These are phyloP conservation scores for Cynopterus sphinx DNA, from an alignment of 2,797 vertebrate species.

Conservation along the genomic window DNA sequence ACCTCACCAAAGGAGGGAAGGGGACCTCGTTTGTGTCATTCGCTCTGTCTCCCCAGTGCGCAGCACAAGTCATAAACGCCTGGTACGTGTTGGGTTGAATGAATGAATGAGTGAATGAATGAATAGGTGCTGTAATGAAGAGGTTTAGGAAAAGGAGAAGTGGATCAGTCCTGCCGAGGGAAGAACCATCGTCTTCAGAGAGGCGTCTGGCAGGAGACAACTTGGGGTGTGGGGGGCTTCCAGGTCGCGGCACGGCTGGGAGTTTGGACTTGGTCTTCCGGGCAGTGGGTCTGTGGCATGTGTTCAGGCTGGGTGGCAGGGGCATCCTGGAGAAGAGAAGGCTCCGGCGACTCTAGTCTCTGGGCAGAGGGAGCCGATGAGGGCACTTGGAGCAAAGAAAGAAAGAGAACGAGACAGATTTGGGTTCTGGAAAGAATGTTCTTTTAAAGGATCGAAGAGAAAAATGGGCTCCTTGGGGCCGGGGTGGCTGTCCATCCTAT, in stretches of 20 bases:
- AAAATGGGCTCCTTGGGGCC: fast-evolving
- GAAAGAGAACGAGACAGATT: background rate
- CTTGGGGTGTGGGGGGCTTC: fast-evolving
- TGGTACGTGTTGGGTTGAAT: no score
- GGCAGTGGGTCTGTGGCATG: background rate
- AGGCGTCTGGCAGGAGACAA: background rate
- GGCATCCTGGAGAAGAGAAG: background rate
- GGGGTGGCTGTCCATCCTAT: background rate
- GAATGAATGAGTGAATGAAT: background rate
- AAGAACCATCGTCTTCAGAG: background rate
- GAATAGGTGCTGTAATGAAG: background rate
- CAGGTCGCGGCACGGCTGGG: fast-evolving
- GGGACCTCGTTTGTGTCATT: background rate
- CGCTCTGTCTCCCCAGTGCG: background rate
- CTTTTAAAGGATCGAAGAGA: background rate
- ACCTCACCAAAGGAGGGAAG: background rate
- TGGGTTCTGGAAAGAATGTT: background rate
- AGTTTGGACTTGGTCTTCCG: background rate
- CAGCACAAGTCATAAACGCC: background rate
- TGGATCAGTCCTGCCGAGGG: no score
- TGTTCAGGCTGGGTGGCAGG: background rate
- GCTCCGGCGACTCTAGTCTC: background rate
- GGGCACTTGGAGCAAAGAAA: background rate
- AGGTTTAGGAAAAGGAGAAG: background rate
- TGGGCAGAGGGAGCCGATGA: background rate